Conservation (phyloP, 2,888 invertebrate species). For the Cetonia aurata region DNA sequence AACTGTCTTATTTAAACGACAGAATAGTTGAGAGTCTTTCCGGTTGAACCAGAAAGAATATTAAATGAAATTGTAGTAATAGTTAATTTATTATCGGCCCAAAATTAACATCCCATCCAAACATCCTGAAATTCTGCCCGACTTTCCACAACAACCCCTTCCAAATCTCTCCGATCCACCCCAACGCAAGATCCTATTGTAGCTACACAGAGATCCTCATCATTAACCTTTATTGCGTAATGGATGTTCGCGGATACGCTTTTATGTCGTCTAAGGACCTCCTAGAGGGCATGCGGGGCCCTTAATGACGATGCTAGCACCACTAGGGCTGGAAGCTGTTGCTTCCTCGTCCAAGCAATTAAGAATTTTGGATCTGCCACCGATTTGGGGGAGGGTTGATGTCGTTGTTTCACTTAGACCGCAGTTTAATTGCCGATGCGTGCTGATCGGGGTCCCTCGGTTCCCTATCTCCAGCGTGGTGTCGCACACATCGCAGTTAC, state of each 20-base stretch:
- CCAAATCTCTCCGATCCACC: no score
- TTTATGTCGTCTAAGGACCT: constrained; percentile 45
- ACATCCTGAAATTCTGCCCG: no score
- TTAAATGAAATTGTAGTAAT: no score
- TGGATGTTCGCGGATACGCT: constrained; percentile 30
- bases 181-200: no score
- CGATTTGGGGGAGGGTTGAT: constrained; percentile 10
- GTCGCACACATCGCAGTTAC: no score
- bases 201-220: background rate
- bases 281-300: constrained; percentile 54
- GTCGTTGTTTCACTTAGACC: background rate
- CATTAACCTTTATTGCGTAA: constrained; percentile 33
- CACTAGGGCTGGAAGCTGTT: constrained; percentile 62
- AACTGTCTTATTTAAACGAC: no score
- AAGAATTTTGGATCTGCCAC: constrained; percentile 52
- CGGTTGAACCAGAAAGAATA: no score
- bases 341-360: constrained; percentile 53
- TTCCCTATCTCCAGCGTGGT: background rate
- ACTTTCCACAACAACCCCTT: no score
- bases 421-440: constrained; percentile 55
- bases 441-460: constrained; percentile 10
- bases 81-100: no score
- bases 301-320: constrained; percentile 64
- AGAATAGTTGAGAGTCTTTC: no score
- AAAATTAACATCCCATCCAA: no score